Percentiles rank a stretch among this genome's conserved stretches.
These are phyloP conservation scores for Psix sp. DNA, from an alignment of 1,140 invertebrate species.

Conservation along the genomic window DNA sequence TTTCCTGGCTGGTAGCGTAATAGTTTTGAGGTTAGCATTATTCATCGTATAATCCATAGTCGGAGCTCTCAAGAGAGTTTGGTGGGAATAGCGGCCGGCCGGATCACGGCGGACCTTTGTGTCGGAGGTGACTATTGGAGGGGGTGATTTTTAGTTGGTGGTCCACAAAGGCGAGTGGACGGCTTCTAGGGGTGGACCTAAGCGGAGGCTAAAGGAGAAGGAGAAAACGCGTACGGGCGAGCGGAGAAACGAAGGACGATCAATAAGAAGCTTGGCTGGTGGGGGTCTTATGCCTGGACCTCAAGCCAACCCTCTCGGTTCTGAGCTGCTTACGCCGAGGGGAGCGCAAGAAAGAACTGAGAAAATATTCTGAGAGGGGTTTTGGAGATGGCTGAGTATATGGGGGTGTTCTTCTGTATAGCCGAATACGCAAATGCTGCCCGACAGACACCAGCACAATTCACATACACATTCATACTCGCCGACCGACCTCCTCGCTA, in stretches of 20 bases:
- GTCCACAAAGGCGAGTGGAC: conserved; percentile 74
- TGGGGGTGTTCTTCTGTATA: conserved; percentile 44
- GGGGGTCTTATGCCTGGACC: conserved; percentile 74
- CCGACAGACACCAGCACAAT: conserved; percentile 19
- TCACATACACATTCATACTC: conserved; percentile 8
- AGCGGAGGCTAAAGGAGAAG: conserved; percentile 77
- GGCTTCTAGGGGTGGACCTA: conserved; percentile 73
- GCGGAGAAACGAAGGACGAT: conserved; percentile 74
- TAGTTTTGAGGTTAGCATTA: conserved; percentile 62
- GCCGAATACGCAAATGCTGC: conserved; percentile 29
- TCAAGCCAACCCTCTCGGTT: conserved; percentile 69
- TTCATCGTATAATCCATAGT: conserved; percentile 59
- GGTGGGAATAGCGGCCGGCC: conserved; percentile 51
- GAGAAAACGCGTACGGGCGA: conserved; percentile 69
- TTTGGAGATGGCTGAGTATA: conserved; percentile 41
- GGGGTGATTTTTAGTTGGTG: conserved; percentile 74
- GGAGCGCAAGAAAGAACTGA: conserved; percentile 76
- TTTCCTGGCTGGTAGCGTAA: conserved; percentile 54
- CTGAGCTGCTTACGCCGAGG: conserved; percentile 71
- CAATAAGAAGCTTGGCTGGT: conserved; percentile 76
- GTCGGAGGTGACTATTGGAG: conserved; percentile 64
- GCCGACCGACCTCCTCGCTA: conserved; percentile 1
- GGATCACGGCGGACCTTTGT: conserved; percentile 58
- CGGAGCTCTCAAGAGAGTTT: conserved; percentile 54
- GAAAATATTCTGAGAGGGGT: conserved; percentile 76